Evolutionary conservation across 2,797 vertebrate species (phyloP), one percentile per base, ranked within the genome.

Genomic region (Ctenosaura bakeri): DNA sequence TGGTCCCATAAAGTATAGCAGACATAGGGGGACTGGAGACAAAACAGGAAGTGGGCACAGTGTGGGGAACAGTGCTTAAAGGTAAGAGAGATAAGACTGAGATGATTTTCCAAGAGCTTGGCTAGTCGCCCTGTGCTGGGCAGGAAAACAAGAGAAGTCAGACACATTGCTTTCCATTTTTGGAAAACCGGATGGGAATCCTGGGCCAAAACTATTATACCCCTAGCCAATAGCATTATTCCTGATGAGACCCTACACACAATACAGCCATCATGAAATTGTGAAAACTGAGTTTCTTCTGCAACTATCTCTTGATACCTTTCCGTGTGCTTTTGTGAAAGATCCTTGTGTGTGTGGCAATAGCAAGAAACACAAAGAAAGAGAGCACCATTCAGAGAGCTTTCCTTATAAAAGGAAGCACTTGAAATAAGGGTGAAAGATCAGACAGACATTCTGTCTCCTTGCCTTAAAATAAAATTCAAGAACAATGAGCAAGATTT

Each of bases 381-480:
- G 42, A 26, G 81, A 26, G 81, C 29, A 7, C 6, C 16, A 42
- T 26, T 69, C 64, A 84, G 38, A 6, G 52, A 42, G 0, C n/a
- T 73, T 56, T 54, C 85, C 56, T 86, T 59, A 76, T 4, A 14
- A 9, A n/a, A 74, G 9, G 5, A 18, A 74, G 35, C 1, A 38
- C 13, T 73, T 73, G 66, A 73, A 73, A 22, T n/a, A 18, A 38
- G 22, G n/a, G 22, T 42, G 32, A 42, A 16, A 46, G 64, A 26
- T 56, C 1, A 38, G 20, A 18, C 18, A 35, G 24, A 14, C 22
- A n/a, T 62, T 69, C 35, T 83, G 81, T 82, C 50, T 54, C 35
- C 50, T 82, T 46, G n/a, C 6, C 38, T 59, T 62, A 83, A 83
- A 88, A 88, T 35, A 29, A 80, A 79, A 71, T 32, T 32, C 54